Evolutionary conservation across 2,888 invertebrate species (phyloP), one percentile per base, ranked within the genome.

Genomic region (Chouioia cunea): DNA sequence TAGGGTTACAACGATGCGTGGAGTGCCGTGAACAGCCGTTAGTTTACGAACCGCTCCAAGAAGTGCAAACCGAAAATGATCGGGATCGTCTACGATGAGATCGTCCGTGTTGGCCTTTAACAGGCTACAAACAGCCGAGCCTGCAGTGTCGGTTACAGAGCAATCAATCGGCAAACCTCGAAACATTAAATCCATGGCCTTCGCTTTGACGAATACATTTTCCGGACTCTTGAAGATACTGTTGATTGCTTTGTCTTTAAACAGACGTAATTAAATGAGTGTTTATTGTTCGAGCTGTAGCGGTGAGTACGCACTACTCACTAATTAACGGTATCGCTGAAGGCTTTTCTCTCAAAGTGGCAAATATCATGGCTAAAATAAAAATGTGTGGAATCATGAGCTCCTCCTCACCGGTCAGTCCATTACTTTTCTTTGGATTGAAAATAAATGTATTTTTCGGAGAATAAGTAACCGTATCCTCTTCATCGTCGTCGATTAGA

Each of bases 161-260:
- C 95, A 95, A 78, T 94, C 92, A 50, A 95, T 89, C 0, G 88
- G 82, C 4, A 93, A 78, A 0, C 95, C 95, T 50, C 91, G 88
- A 81, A 94, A 95, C 44, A 95, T 86, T 36, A 95, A 81, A 74
- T 95, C 93, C 79, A 90, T 86, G 0, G 90, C 93, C 72, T 90
- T 91, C 0, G 88, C 89, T 2, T 88, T 90, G 75, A 91, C 62
- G 80, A 93, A 93, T 0, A 91, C 79, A 1, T 89, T 88, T 14
- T 87, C 79, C 0, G 92, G 92, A 58, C 89, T 88, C 58, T 89
- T 89, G 79, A 92, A 93, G 43, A 95, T 90, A 0, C 90, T 89
- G 58, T 90, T 89, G 8, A 94, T 80, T 0, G 93, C 94, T 82
- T 93, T 93, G 6, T 78, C 85, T 85, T 56, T 16, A 18, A 62